A percentile compares a stretch with the other conserved stretches of the same genome.
These are phyloP conservation scores for Cyrtonyx montezumae DNA, from an alignment of 2,113 vertebrate genomes.

Conservation along the genomic window DNA sequence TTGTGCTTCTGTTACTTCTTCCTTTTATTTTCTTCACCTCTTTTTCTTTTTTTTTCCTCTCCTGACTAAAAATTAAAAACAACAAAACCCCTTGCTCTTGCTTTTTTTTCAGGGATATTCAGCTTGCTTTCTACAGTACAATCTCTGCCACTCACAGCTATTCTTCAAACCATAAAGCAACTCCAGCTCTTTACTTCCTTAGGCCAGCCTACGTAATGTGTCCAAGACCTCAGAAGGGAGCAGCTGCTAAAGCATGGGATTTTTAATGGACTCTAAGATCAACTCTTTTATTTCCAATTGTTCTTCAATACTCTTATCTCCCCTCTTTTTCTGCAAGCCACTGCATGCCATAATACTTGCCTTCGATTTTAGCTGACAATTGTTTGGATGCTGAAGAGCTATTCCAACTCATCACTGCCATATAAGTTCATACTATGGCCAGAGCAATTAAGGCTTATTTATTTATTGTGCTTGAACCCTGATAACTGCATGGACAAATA, in stretches of 20 bases:
- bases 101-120: neutral
- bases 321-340: neutral
- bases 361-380: neutral
- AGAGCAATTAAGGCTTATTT: neutral
- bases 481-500: neutral
- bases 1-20: neutral
- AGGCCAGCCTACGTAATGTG: fast-evolving
- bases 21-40: neutral
- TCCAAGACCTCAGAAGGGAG: neutral
- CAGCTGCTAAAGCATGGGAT: neutral
- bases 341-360: neutral
- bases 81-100: neutral
- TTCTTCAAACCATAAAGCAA: neutral
- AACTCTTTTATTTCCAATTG: neutral
- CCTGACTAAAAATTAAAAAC: neutral
- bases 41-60: neutral
- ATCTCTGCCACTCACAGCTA: neutral
- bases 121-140: neutral
- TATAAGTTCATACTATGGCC: neutral
- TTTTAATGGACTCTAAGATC: neutral
- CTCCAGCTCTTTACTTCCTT: neutral
- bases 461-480: neutral
- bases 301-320: neutral
- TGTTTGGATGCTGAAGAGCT: neutral
- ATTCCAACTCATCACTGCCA: too few relatives aligned